Percentiles rank a stretch among this genome's conserved stretches.
These are phyloP conservation scores for Lampris incognitus DNA, from an alignment of 2,113 vertebrate species.

Conservation along the genomic window DNA sequence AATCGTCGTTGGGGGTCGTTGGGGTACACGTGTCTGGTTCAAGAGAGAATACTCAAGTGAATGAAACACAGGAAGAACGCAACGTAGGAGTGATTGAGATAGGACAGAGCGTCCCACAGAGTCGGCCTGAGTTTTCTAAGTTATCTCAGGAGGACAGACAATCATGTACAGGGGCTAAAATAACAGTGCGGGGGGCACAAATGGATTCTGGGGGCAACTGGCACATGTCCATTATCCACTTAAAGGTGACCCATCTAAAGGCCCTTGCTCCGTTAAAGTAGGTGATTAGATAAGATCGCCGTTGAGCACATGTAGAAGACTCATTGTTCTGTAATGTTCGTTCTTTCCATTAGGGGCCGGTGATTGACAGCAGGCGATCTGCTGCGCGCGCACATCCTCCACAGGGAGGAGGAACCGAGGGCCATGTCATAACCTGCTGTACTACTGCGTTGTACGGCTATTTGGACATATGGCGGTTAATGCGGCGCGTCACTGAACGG, in stretches of 20 bases:
- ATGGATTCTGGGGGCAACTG: conserved; percentile 57
- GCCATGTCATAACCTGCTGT: conserved; percentile 22
- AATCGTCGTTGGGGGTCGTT: background rate
- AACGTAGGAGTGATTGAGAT: conserved; percentile 47
- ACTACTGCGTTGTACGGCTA: background rate
- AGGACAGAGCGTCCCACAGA: conserved; percentile 30
- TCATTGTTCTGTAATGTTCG: conserved; percentile 18
- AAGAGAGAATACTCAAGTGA: background rate
- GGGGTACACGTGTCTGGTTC: conserved; percentile 37
- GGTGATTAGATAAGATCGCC: conserved; percentile 30
- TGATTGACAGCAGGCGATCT: conserved; percentile 20
- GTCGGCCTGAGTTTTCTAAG: conserved; percentile 21
- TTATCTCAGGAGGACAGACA: conserved; percentile 57
- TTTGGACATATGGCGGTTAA: conserved; percentile 36
- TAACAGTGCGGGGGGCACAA: conserved; percentile 39
- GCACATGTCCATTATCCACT: conserved; percentile 58
- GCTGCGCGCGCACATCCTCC: conserved; percentile 23
- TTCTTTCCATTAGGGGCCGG: conserved; percentile 24
- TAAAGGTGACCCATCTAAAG: conserved; percentile 14
- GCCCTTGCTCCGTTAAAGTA: background rate
- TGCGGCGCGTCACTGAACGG: conserved; percentile 25
- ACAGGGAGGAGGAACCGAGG: background rate
- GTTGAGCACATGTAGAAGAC: conserved; percentile 10
- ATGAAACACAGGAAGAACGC: background rate
- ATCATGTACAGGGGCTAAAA: conserved; percentile 45